phyloP scores from a whole-genome alignment of 92 coral and sea anemone species.

The Parazoanthus atlanticus region DNA sequence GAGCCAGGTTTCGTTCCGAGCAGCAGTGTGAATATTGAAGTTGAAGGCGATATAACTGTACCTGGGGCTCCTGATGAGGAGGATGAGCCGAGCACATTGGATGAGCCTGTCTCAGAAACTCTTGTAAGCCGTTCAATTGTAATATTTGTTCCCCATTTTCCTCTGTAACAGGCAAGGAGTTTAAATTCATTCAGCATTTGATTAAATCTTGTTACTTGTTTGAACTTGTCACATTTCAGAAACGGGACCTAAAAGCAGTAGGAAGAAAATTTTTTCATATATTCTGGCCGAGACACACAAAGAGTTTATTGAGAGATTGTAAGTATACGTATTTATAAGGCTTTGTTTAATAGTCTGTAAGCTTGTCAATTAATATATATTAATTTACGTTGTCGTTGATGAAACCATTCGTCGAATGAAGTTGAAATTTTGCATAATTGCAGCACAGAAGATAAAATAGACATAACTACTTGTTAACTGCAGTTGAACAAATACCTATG shows the following conservation, averaged over 20 bases:
- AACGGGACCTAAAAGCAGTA: constrained; percentile 91
- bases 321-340: constrained; percentile 38
- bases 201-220: constrained; percentile 5
- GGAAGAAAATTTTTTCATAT: constrained; percentile 95
- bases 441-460: too few relatives aligned
- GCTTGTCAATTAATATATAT: background rate
- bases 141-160: too few relatives aligned
- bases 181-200: constrained; percentile 5
- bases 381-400: too few relatives aligned
- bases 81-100: constrained; percentile 94
- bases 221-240: constrained; percentile 54
- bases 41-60: constrained; percentile 98
- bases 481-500: too few relatives aligned
- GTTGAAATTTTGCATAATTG: too few relatives aligned
- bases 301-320: constrained; percentile 95
- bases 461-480: too few relatives aligned
- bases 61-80: constrained; percentile 99
- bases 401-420: too few relatives aligned
- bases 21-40: constrained; percentile 81
- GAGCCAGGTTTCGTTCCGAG: constrained; percentile 85
- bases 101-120: constrained; percentile 92
- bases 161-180: background rate
- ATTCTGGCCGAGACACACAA: constrained; percentile 91
- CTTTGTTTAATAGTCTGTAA: background rate
- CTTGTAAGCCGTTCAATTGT: constrained; percentile 61